phyloP scores from a whole-genome alignment of 2,888 invertebrate species.

The Drosophila antonietae region DNA sequence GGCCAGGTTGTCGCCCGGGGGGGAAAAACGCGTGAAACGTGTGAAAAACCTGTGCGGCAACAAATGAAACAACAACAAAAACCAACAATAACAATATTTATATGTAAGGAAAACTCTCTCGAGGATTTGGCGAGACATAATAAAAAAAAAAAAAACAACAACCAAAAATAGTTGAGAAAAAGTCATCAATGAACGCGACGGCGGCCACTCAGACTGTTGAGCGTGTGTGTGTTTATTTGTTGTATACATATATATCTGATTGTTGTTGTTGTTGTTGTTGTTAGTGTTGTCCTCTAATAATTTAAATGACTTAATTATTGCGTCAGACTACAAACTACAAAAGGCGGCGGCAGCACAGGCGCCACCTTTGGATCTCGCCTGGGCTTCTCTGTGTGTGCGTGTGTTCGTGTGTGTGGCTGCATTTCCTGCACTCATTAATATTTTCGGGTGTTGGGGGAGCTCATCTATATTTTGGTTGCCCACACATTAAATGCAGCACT shows the following conservation, averaged over 20 bases:
- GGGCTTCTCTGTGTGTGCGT: neutral
- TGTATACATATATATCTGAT: constrained; percentile 6
- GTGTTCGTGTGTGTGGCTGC: constrained; percentile 35
- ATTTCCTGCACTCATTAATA: constrained; percentile 64
- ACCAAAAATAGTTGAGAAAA: constrained; percentile 66
- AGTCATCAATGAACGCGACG: constrained; percentile 52
- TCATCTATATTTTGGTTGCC: neutral
- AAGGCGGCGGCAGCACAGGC: constrained; percentile 51
- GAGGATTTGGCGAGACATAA: constrained; percentile 70
- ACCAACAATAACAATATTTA: constrained; percentile 18
- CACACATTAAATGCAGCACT: constrained; percentile 62
- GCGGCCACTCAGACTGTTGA: constrained; percentile 31
- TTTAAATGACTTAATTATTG: constrained; percentile 81
- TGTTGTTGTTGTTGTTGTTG: constrained; percentile 10
- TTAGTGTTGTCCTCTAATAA: constrained; percentile 76
- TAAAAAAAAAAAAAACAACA: constrained; percentile 13
- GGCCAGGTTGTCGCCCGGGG: constrained; percentile 54
- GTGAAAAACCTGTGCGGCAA: constrained; percentile 68
- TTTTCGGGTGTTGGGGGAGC: neutral
- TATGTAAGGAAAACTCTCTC: constrained; percentile 46
- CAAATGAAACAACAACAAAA: constrained; percentile 22
- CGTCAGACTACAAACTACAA: constrained; percentile 76
- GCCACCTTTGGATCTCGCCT: constrained; percentile 42
- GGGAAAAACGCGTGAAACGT: constrained; percentile 67
- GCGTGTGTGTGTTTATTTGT: constrained; percentile 43